phyloP scores from a whole-genome alignment of 2,888 invertebrate genomes.

The Ptychoptera albimana region DNA sequence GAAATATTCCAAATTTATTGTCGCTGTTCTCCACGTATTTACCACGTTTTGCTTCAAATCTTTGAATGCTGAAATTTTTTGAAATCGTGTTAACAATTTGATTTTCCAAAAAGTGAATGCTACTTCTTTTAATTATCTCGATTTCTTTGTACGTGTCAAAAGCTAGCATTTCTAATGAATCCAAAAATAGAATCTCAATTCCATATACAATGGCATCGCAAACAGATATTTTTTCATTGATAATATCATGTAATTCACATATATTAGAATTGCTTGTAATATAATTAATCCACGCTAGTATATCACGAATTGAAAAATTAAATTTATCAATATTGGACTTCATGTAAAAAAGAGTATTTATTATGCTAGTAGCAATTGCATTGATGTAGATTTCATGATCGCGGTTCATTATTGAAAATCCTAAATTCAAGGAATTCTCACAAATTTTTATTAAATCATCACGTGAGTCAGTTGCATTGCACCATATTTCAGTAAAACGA shows the following conservation, averaged over 20 bases:
- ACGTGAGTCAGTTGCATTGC: conserved; percentile 54
- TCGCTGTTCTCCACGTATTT: conserved; percentile 13
- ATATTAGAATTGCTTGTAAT: conserved; percentile 40
- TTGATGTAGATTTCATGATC: conserved; percentile 33
- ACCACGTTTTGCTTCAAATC: conserved; percentile 28
- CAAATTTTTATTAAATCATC: conserved; percentile 68
- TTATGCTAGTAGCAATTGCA: conserved; percentile 50
- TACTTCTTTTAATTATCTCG: conserved; percentile 31
- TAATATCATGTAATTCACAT: conserved; percentile 12
- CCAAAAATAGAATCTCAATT: conserved; percentile 78
- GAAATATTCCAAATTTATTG: conserved; percentile 51
- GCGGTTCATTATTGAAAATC: conserved; percentile 37
- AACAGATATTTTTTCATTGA: conserved; percentile 18
- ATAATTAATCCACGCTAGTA: conserved; percentile 84
- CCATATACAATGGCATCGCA: conserved; percentile 72
- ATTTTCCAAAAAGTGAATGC: conserved; percentile 38
- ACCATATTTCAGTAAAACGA: conserved; percentile 98
- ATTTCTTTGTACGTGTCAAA: conserved; percentile 43
- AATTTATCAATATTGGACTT: conserved; percentile 58
- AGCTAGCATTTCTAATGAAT: conserved; percentile 71
- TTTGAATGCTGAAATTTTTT: conserved; percentile 24
- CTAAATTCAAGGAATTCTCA: conserved; percentile 52
- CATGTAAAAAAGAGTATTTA: conserved; percentile 71
- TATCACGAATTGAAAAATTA: conserved; percentile 78
- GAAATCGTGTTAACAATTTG: conserved; percentile 34